A percentile compares a stretch with the other conserved stretches of the same genome.
These are phyloP conservation scores for Hypsopygia costalis DNA, from an alignment of 2,888 invertebrate genomes.

Conservation along the genomic window DNA sequence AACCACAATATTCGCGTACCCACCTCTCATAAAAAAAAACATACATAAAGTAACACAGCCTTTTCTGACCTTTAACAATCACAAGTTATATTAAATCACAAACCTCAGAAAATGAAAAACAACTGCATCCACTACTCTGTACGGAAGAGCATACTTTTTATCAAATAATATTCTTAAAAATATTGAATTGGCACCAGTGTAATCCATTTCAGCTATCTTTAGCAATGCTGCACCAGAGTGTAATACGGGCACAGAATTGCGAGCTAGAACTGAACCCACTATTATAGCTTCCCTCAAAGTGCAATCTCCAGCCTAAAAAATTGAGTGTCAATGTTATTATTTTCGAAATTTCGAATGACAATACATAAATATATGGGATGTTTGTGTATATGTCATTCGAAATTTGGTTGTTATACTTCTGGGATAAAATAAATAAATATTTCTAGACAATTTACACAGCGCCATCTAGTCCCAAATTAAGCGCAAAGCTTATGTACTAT, in stretches of 20 bases:
- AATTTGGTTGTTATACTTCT: too few species aligned
- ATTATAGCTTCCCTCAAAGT: constrained; percentile 97
- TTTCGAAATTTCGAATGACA: background rate
- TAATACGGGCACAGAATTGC: constrained; percentile 95
- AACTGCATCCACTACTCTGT: constrained; percentile 95
- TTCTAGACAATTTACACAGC: too few species aligned
- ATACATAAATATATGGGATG: too few species aligned
- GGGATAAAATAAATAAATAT: too few species aligned
- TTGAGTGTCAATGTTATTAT: constrained; percentile 9
- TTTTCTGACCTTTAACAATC: too few species aligned
- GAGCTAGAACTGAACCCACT: constrained; percentile 93
- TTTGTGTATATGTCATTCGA: too few species aligned
- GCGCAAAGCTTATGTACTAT: too few species aligned
- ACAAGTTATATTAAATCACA: too few species aligned
- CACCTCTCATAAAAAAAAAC: too few species aligned
- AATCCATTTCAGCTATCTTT: constrained; percentile 98
- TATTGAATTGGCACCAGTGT: constrained; percentile 97
- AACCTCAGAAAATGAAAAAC: constrained; percentile 97
- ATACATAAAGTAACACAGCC: too few species aligned
- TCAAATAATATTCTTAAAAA: constrained; percentile 96
- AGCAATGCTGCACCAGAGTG: constrained; percentile 97
- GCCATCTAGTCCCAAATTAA: too few species aligned
- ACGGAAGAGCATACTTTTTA: constrained; percentile 98
- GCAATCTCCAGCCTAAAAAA: constrained; percentile 90
- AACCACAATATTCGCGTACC: too few species aligned